Percentiles rank a stretch among this genome's conserved stretches.
Evolutionary conservation across 2,113 vertebrate species (phyloP).

Genomic region (Chloropsis hardwickii): DNA sequence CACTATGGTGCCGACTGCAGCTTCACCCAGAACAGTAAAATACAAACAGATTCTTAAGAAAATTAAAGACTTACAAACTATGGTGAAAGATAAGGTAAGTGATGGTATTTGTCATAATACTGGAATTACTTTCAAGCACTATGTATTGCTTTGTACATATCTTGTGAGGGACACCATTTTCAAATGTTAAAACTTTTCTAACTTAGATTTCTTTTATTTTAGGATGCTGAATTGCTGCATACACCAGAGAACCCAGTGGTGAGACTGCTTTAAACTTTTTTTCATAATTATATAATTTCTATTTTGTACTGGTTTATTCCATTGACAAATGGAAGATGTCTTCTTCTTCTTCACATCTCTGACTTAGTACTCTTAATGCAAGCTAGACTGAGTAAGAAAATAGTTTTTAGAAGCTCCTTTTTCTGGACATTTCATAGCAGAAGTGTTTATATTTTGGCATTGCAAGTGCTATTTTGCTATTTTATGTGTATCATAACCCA

Average conservation of each 20-base stretch:
- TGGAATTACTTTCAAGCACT: background rate
- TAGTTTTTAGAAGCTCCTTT: background rate
- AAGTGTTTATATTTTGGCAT: background rate
- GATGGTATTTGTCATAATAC: background rate
- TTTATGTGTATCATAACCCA: background rate
- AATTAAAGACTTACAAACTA: constrained; percentile 14
- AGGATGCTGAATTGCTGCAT: constrained; percentile 66
- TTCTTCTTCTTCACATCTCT: background rate
- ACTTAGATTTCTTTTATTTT: constrained; percentile 56
- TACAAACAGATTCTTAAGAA: constrained; percentile 42
- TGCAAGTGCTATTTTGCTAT: background rate
- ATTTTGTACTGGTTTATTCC: background rate
- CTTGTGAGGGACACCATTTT: background rate
- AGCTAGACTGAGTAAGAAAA: background rate
- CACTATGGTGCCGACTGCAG: background rate
- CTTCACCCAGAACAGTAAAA: background rate
- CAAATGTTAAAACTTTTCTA: constrained; percentile 30
- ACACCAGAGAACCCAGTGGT: constrained; percentile 71
- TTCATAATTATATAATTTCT: background rate
- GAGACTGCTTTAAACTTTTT: constrained; percentile 49
- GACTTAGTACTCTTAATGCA: background rate
- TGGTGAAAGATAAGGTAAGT: constrained; percentile 67
- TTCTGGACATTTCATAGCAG: background rate
- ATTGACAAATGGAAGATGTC: background rate
- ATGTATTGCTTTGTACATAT: background rate